Evolutionary conservation across 2,113 vertebrate genomes (phyloP).

Genomic region (Hippolais icterina): DNA sequence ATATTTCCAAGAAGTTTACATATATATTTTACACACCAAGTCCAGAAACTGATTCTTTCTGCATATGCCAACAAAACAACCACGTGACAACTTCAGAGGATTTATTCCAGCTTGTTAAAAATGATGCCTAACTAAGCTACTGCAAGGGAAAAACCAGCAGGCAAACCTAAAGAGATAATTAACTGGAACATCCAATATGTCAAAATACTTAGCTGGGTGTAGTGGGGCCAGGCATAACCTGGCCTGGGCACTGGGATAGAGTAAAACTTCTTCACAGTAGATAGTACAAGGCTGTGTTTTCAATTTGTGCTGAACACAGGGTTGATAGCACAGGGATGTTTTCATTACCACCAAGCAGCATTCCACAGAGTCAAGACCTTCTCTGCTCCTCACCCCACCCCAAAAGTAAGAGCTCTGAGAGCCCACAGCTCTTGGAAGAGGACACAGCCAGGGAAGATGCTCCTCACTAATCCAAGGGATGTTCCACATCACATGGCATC

Average conservation of each 20-base stretch:
- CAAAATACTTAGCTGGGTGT: background rate
- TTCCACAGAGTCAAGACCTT: background rate
- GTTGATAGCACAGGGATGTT: background rate
- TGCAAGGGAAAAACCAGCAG: background rate
- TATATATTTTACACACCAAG: background rate
- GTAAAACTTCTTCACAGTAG: background rate
- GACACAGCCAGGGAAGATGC: background rate
- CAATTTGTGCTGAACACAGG: background rate
- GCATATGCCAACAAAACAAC: background rate
- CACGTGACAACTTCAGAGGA: background rate
- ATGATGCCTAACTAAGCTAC: background rate
- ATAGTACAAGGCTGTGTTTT: background rate
- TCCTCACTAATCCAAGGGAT: background rate
- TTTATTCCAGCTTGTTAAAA: background rate
- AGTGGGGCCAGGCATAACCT: background rate
- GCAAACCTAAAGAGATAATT: background rate
- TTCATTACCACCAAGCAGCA: background rate
- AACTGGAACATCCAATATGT: background rate
- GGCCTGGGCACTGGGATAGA: background rate
- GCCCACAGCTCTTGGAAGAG: background rate
- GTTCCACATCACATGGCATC: fast-evolving
- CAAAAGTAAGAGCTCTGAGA: background rate
- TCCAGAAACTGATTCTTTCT: background rate
- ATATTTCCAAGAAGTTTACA: background rate
- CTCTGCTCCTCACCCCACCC: background rate